These are phyloP conservation scores for Anastrepha obliqua DNA, from an alignment of 1,140 invertebrate genomes.

Conservation along the genomic window DNA sequence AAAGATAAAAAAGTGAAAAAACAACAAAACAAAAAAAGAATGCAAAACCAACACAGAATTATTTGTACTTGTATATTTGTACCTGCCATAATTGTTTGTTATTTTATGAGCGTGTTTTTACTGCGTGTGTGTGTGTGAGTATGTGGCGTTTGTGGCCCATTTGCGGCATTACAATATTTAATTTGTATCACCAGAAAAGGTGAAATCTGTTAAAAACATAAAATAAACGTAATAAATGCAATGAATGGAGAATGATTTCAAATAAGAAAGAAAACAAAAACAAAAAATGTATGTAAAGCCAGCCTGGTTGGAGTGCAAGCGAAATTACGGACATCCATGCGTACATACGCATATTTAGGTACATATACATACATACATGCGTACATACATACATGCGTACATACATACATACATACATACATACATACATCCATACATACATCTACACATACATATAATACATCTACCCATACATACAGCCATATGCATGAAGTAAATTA, in stretches of 20 bases:
- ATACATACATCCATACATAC: constrained; percentile 41
- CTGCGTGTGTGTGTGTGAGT: neutral
- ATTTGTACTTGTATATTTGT: constrained; percentile 39
- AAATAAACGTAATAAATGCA: constrained; percentile 13
- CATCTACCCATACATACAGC: constrained; percentile 46
- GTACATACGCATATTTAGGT: neutral
- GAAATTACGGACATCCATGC: neutral
- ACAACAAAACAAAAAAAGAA: constrained; percentile 9
- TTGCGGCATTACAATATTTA: constrained; percentile 40
- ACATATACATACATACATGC: neutral
- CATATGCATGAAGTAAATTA: constrained; percentile 42
- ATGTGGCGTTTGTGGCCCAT: neutral
- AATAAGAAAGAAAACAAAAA: neutral
- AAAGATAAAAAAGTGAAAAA: neutral
- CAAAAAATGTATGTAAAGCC: neutral
- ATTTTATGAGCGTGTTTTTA: constrained; percentile 15
- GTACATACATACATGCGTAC: neutral
- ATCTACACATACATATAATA: constrained; percentile 33
- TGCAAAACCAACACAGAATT: constrained; percentile 21
- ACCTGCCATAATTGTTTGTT: constrained; percentile 41
- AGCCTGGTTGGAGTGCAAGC: neutral
- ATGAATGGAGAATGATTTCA: neutral
- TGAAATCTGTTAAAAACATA: constrained; percentile 36
- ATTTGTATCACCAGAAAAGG: constrained; percentile 46
- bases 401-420: constrained; percentile 14